These are phyloP conservation scores for Brachypterus glaber DNA, from an alignment of 2,888 invertebrate species.

Conservation along the genomic window DNA sequence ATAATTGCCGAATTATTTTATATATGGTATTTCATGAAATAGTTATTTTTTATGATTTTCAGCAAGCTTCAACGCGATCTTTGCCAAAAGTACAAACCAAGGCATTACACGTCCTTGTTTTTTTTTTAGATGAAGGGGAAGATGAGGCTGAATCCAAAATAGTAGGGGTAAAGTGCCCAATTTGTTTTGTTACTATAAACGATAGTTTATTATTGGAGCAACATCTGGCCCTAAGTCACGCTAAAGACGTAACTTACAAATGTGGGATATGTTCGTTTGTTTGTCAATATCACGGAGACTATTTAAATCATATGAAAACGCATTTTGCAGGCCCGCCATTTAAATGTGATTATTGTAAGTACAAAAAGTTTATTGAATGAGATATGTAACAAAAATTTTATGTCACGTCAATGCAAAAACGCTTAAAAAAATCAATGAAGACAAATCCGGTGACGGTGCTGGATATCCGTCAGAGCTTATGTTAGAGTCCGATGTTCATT, in stretches of 20 bases:
- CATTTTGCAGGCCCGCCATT: slow-evolving; percentile 55
- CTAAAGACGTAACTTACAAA: slow-evolving; percentile 49
- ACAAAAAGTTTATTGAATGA: slow-evolving; percentile 1
- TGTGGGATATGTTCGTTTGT: slow-evolving; percentile 55
- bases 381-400: slow-evolving; percentile 5
- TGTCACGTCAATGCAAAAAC: too few species aligned
- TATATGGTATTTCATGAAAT: too few species aligned
- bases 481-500: too few species aligned
- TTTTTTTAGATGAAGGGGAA: slow-evolving; percentile 19
- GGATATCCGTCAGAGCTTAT: too few species aligned
- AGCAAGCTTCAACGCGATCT: too few species aligned
- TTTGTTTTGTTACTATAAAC: slow-evolving; percentile 45
- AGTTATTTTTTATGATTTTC: too few species aligned
- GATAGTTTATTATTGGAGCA: slow-evolving; percentile 45
- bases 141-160: slow-evolving; percentile 33
- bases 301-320: slow-evolving; percentile 51
- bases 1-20: too few species aligned
- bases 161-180: slow-evolving; percentile 42
- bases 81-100: too few species aligned
- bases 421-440: too few species aligned
- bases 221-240: slow-evolving; percentile 47
- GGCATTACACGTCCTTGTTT: too few species aligned
- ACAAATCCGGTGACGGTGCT: too few species aligned
- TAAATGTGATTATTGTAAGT: slow-evolving; percentile 50
- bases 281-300: slow-evolving; percentile 53